A percentile compares a stretch with the other conserved stretches of the same genome.
Conservation (phyloP, 2,888 invertebrate species). For the Pollenia amentaria region DNA sequence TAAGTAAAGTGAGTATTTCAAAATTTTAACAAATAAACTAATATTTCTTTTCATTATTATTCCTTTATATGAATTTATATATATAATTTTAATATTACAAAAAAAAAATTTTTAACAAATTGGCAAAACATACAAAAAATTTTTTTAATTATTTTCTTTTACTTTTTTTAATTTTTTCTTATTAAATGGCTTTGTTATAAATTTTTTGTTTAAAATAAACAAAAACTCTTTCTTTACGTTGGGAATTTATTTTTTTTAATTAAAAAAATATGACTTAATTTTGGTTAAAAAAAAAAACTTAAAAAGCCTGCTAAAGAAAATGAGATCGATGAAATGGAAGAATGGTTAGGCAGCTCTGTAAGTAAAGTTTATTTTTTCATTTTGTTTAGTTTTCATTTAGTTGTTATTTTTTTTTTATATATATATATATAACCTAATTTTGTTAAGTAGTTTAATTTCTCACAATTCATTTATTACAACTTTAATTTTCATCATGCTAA, state of each 20-base stretch:
- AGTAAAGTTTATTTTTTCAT: conserved; percentile 79
- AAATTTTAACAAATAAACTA: conserved; percentile 78
- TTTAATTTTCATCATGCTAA: conserved; percentile 45
- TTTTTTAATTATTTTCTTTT: conserved; percentile 75
- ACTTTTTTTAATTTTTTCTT: conserved; percentile 77
- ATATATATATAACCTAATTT: conserved; percentile 48
- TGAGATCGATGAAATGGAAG: conserved; percentile 97
- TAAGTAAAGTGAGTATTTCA: conserved; percentile 83
- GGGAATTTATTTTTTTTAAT: conserved; percentile 77
- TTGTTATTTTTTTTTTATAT: conserved; percentile 17
- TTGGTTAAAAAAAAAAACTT: conserved; percentile 79
- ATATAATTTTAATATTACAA: too few species aligned
- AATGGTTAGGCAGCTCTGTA: conserved; percentile 93
- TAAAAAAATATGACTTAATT: conserved; percentile 74
- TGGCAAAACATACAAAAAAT: conserved; percentile 71
- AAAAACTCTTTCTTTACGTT: conserved; percentile 61
- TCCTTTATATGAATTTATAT: conserved; percentile 50
- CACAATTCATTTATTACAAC: conserved; percentile 51
- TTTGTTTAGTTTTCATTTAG: conserved; percentile 61
- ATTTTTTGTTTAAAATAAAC: conserved; percentile 61
- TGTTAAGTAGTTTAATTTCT: conserved; percentile 55
- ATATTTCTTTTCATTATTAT: conserved; percentile 68
- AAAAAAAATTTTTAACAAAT: conserved; percentile 71
- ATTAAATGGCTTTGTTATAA: conserved; percentile 79
- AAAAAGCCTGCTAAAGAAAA: conserved; percentile 89